Conservation (phyloP, 2,888 invertebrate genomes). For the Bugula neritina region DNA sequence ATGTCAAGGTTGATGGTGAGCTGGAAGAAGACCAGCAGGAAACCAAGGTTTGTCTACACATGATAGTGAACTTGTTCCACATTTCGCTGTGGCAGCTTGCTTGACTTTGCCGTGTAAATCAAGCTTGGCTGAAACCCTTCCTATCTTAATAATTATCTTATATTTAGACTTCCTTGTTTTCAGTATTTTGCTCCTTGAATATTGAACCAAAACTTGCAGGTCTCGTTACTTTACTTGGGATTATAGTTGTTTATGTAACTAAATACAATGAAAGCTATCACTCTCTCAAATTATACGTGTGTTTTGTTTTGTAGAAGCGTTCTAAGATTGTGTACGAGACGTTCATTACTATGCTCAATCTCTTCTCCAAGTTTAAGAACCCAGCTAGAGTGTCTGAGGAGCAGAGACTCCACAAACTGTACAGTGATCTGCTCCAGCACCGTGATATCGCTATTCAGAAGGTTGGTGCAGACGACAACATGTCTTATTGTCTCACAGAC, state of each 20-base stretch:
- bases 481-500: no score
- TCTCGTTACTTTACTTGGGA: no score
- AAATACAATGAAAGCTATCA: no score
- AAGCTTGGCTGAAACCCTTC: no score
- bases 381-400: constrained; percentile 74
- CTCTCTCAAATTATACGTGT: no score
- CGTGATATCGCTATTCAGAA: constrained; percentile 73
- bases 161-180: no score
- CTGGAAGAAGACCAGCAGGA: constrained; percentile 33
- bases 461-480: no score
- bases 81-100: neutral
- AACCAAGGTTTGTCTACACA: constrained; percentile 30
- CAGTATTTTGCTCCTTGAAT: no score
- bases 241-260: no score
- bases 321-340: constrained; percentile 30
- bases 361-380: constrained; percentile 73
- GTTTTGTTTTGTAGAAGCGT: neutral
- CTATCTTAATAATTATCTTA: no score
- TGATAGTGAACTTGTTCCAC: no score
- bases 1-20: constrained; percentile 30
- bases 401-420: constrained; percentile 63
- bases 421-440: constrained; percentile 64
- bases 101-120: constrained; percentile 12
- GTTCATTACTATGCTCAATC: constrained; percentile 57
- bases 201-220: no score